Base-by-base conservation (phyloP, 2,888 invertebrate species). In the Nymphalis urticae region DNA sequence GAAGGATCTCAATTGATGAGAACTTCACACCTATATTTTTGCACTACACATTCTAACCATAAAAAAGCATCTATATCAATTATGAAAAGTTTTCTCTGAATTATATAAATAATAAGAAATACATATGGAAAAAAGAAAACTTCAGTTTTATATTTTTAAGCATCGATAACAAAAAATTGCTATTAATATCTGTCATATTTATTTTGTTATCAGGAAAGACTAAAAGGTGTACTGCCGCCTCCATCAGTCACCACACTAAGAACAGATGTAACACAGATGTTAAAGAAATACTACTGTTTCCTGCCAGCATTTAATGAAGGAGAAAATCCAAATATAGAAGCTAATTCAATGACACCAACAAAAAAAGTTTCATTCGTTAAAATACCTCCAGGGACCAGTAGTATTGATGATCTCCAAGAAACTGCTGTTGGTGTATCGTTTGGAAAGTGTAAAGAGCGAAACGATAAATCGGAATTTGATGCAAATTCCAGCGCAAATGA, bases 171-270 rank as follows among this genome's bases (percentile, higher is more conserved):
- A n/a, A n/a, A n/a, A n/a, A n/a, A n/a, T n/a, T n/a, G n/a, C n/a
- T n/a, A n/a, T 51, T 9, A 50, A 50, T n/a, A 19, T 50, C 21
- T 50, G 8, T 19, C 5, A 16, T 19, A 8, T 19, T 19, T 19
- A 51, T 21, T 53, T 53, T 21, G 2, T 64, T 76, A 94, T 61
- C 93, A 95, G 82, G 94, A 93, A 80, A 94, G 93, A 59, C 85
- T 97, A 10, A 94, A 94, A 74, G 96, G 96, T 1, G 93, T 97
- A 0, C 90, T 95, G 10, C 96, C 97, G 27, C 97, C 96, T 13
- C 96, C 96, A 0, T 96, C 95, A 32, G 93, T 96, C 16, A 96
- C 96, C 17, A 94, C 94, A 50, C 88, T 95, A 32, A 95, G 95
- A 76, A 90, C 94, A 66, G 95, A 95, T 79, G 94, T 95, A 24